Conservation (phyloP, 2,113 vertebrate genomes). For the Oncorhynchus gorbuscha region DNA sequence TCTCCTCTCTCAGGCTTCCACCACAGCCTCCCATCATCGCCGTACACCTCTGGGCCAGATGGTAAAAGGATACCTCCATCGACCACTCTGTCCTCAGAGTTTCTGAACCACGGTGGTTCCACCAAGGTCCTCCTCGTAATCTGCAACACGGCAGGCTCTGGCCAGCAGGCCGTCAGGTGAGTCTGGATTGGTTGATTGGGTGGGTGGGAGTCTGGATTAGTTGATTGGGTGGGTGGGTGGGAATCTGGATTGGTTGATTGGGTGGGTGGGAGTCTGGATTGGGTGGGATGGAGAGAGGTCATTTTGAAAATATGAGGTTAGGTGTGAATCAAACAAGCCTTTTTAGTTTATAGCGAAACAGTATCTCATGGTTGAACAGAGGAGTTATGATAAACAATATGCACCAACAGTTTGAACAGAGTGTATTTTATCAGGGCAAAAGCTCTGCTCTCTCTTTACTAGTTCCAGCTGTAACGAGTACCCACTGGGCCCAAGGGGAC, state of each 20-base stretch:
- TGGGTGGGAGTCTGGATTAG: background rate
- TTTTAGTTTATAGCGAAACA: too few species aligned
- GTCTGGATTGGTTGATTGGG: background rate
- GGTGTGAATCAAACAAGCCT: too few species aligned
- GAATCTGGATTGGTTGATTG: too few species aligned
- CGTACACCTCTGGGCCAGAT: slow-evolving; percentile 60
- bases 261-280: background rate
- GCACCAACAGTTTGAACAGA: too few species aligned
- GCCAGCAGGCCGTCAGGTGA: slow-evolving; percentile 82
- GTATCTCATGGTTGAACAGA: too few species aligned
- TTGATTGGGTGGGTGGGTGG: background rate
- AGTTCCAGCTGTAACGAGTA: too few species aligned
- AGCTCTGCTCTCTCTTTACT: too few species aligned
- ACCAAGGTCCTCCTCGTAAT: slow-evolving; percentile 81
- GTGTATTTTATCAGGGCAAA: too few species aligned
- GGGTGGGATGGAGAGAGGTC: background rate
- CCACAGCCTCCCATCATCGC: slow-evolving; percentile 79
- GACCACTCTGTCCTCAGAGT: slow-evolving; percentile 75
- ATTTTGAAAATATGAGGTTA: too few species aligned
- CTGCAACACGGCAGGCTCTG: slow-evolving; percentile 80
- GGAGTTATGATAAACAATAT: too few species aligned
- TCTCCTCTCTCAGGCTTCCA: slow-evolving; percentile 70
- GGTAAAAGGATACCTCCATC: slow-evolving; percentile 62
- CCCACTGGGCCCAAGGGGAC: too few species aligned
- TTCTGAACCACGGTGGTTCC: slow-evolving; percentile 66